Base-by-base conservation (phyloP, 2,888 invertebrate species). In the Brachyopa scutellaris region DNA sequence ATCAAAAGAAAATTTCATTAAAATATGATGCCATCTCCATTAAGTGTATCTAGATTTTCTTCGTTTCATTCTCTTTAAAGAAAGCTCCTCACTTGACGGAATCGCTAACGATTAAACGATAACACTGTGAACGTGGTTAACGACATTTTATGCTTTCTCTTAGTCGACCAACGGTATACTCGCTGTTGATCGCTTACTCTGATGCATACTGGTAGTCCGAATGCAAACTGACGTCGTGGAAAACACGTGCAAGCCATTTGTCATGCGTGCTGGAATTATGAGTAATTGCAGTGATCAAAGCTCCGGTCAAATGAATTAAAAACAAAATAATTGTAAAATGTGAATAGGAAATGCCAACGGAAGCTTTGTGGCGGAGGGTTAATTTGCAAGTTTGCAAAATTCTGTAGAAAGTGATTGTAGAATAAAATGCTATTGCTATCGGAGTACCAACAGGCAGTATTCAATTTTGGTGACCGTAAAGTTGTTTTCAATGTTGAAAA, bases 211-310 rank as follows among this genome's bases (percentile, higher is more conserved):
- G 59, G 42, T 11, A 59, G 29, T 29, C 15, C 29, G 2, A n/a
- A 7, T 53, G 19, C 36, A 36, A 36, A 2, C 9, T 5, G n/a
- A 53, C 51, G 33, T 53, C 19, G 19, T 33, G 11, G n/a, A 5
- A 4, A 42, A 15, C 26, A 57, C 40, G 57, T 57, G 57, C 26
- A n/a, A 26, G 26, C n/a, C 8, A 59, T 40, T 59, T 42, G 29
- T 42, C 40, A 59, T 59, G 42, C 59, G 11, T 31, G 29, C 17
- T 42, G 1, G 8, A 19, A 29, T 5, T 17, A 29, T 42, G 59
- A 59, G 59, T 59, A 59, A 42, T 40, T 59, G 59, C 59, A 42
- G 29, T 19, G 59, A 59, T 59, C 59, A 42, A 59, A 59, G 59
- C 42, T 59, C 42, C 17, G 9, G 42, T 29, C 38, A 38, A 55